A percentile compares a stretch with the other conserved stretches of the same genome.
Evolutionary conservation across 2,113 vertebrate genomes (phyloP).

Genomic region (Rhinopomastus cyanomelas): DNA sequence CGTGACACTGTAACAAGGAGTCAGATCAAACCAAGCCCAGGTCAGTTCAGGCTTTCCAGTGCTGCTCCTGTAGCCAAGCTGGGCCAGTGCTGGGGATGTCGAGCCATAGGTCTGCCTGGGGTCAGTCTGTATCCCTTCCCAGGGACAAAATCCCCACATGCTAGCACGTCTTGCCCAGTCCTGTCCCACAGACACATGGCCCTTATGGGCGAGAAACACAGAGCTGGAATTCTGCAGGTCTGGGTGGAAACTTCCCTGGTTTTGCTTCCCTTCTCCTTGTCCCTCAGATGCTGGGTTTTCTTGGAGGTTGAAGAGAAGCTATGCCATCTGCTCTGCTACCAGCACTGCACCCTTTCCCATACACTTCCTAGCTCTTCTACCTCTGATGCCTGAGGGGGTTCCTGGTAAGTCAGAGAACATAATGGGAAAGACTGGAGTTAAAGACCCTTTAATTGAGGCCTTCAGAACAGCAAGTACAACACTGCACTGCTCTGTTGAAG

Average conservation of each 20-base stretch:
- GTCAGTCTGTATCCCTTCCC: not conserved
- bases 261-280: not conserved
- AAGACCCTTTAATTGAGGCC: constrained; percentile 59
- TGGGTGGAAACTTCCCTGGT: not conserved
- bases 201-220: not conserved
- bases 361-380: accelerated
- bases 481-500: not conserved
- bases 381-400: not conserved
- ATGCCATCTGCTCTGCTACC: not conserved
- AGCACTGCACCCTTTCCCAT: accelerated
- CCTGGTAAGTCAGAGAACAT: not conserved
- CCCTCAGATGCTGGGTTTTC: accelerated
- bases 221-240: not conserved
- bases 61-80: accelerated
- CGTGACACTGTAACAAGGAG: not conserved
- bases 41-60: not conserved
- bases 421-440: constrained; percentile 39
- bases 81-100: too few relatives aligned
- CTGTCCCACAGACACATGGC: accelerated
- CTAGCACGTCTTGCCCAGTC: not conserved
- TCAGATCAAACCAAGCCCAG: not conserved
- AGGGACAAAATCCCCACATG: not conserved
- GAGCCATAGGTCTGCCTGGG: not conserved
- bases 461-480: constrained; percentile 44
- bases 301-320: not conserved